These are phyloP conservation scores for Nematopogon swammerdamellus DNA, from an alignment of 2,888 invertebrate species.

Conservation along the genomic window DNA sequence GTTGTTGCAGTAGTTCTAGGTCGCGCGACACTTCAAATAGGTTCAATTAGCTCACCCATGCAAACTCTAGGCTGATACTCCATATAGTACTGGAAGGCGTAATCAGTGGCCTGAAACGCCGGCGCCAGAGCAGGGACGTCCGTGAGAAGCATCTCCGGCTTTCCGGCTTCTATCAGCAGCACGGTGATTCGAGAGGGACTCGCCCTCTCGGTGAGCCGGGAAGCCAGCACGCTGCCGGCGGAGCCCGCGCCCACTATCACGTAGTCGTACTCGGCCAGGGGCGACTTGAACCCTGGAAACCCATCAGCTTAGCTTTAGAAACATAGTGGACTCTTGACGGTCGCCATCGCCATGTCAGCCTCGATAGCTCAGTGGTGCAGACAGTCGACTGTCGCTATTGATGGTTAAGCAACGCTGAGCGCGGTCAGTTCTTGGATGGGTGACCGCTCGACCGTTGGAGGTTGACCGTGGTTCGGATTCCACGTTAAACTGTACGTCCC, in stretches of 20 bases:
- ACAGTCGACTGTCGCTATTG: too few relatives aligned
- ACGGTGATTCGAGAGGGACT: constrained; percentile 30
- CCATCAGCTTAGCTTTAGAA: constrained; percentile 32
- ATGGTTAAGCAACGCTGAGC: too few relatives aligned
- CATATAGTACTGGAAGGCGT: constrained; percentile 70
- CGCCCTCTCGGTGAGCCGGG: constrained; percentile 49
- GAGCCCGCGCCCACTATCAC: too few relatives aligned
- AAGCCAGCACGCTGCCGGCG: constrained; percentile 49
- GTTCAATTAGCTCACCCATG: constrained; percentile 28
- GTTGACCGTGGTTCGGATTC: too few relatives aligned
- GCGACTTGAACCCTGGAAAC: constrained; percentile 26
- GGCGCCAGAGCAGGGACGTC: constrained; percentile 56
- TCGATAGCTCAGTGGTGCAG: too few relatives aligned
- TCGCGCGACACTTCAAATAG: too few relatives aligned
- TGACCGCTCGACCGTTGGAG: too few relatives aligned
- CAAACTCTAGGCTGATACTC: constrained; percentile 63
- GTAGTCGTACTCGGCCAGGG: constrained; percentile 49
- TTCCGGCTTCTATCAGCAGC: constrained; percentile 34
- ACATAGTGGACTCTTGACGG: constrained; percentile 33
- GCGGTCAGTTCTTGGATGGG: too few relatives aligned
- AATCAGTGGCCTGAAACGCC: constrained; percentile 58
- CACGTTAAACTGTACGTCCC: too few relatives aligned
- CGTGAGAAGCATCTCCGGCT: constrained; percentile 46
- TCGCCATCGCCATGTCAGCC: too few relatives aligned
- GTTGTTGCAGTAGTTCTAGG: too few relatives aligned